Evolutionary conservation across 1,140 invertebrate species (phyloP).

Genomic region (Nilaparvata lugens): DNA sequence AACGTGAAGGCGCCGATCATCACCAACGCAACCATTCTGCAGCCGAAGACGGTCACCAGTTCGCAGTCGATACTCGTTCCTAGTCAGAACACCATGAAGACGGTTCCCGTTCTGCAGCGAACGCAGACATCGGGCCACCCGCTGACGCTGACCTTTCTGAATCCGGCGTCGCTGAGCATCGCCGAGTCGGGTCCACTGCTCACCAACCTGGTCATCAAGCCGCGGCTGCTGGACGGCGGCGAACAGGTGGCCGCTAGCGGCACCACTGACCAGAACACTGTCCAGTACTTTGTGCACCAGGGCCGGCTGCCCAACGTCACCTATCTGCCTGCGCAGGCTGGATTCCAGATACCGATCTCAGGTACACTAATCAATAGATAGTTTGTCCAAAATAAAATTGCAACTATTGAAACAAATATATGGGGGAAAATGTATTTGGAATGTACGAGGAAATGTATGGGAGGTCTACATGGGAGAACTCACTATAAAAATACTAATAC

Average conservation of each 20-base stretch:
- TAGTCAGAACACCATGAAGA: slow-evolving; percentile 9
- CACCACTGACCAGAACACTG: slow-evolving; percentile 23
- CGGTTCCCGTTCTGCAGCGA: slow-evolving; percentile 12
- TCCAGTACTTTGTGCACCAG: slow-evolving; percentile 29
- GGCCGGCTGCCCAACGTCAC: slow-evolving; percentile 31
- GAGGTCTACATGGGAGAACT: no score
- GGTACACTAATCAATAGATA: slow-evolving; percentile 27
- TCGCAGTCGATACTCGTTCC: slow-evolving; percentile 7
- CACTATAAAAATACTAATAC: no score
- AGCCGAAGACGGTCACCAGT: slow-evolving; percentile 9
- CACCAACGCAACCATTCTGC: slow-evolving; percentile 11
- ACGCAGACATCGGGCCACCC: slow-evolving; percentile 12
- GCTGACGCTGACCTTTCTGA: slow-evolving; percentile 22
- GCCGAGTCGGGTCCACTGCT: slow-evolving; percentile 14
- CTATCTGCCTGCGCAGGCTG: slow-evolving; percentile 28
- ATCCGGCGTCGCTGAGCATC: slow-evolving; percentile 6
- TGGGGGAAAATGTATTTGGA: neutral
- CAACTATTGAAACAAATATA: neutral
- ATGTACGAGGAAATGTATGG: no score
- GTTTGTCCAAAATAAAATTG: slow-evolving; percentile 1
- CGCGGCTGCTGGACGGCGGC: slow-evolving; percentile 31
- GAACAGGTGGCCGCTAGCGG: slow-evolving; percentile 25
- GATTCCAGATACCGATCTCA: slow-evolving; percentile 38
- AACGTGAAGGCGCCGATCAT: neutral
- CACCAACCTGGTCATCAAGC: slow-evolving; percentile 17